Base-by-base conservation (phyloP, 2,888 invertebrate species). In the Epistrophe grossulariae region DNA sequence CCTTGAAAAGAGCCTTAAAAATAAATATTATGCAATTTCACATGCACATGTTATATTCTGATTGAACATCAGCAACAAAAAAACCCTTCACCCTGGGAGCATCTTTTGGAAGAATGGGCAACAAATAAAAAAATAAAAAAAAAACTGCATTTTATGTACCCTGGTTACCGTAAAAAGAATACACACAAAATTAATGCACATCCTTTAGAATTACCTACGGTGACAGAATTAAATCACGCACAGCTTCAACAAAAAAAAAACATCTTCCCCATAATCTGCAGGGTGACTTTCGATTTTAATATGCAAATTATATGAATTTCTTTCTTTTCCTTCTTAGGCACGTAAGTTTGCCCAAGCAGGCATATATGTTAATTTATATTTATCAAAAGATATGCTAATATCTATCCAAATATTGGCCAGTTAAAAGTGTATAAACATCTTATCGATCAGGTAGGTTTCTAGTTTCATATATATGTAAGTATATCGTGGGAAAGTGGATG, bases 141-240 rank as follows among this genome's bases (percentile, higher is more conserved):
- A 84, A 84, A 73, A 77, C 71, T 81, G 78, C 85, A 85, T 85
- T 78, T 4, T 10, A 0, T 48, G n/a, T 17, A 8, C n/a, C 10
- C 4, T 7, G 31, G 45, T 17, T 48, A 17, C 48, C 17, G 48
- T 48, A 17, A 48, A 48, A 48, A 17, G 17, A 48, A 48, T 17
- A 48, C 48, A 45, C 45, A 48, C 48, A 48, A 24, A 71, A 64
- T 68, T 11, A 82, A 70, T 62, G 74, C 62, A 64, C 45, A 71
- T 76, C 80, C 76, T 76, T 59, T 45, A 73, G 78, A 35, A 31
- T 7, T 57, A 73, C 73, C 73, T 70, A 77, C 73, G 77, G 81
- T 81, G 85, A 82, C 85, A 85, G 73, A 85, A 81, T 85, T 70
- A 85, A 81, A 78, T 81, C 84, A 85, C 73, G n/a, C 85, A 81